phyloP scores from a whole-genome alignment of 1,140 invertebrate species.

The Megalonaias nervosa region DNA sequence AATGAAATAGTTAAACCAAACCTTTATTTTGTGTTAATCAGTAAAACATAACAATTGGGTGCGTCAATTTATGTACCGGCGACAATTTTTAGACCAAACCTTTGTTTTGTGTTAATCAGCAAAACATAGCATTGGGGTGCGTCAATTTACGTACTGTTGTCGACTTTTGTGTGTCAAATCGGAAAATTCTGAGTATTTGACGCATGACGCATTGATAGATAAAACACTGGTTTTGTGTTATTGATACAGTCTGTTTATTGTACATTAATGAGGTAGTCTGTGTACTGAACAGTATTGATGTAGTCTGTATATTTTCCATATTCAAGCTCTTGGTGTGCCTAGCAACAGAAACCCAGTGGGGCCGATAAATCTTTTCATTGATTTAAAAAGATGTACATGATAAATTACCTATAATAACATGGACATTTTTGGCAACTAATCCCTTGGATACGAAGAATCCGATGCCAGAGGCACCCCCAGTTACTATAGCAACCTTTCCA shows the following conservation, averaged over 20 bases:
- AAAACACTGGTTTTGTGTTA: too few species aligned
- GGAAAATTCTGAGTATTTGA: too few species aligned
- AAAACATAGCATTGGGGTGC: too few species aligned
- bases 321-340: background rate
- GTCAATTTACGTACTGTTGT: too few species aligned
- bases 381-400: background rate
- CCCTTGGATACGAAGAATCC: conserved; percentile 86
- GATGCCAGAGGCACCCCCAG: conserved; percentile 90
- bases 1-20: too few species aligned
- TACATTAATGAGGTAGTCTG: background rate
- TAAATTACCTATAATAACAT: conserved; percentile 86
- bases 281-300: background rate
- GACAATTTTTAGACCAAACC: too few species aligned
- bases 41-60: too few species aligned
- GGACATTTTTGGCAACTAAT: conserved; percentile 84
- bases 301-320: background rate
- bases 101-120: too few species aligned
- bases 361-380: background rate
- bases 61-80: too few species aligned
- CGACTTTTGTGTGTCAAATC: too few species aligned
- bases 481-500: conserved; percentile 86
- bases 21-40: too few species aligned
- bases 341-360: background rate
- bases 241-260: background rate
- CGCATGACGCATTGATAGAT: too few species aligned